Evolutionary conservation across 1,140 invertebrate species (phyloP).

Genomic region (Monochamus saltuarius): DNA sequence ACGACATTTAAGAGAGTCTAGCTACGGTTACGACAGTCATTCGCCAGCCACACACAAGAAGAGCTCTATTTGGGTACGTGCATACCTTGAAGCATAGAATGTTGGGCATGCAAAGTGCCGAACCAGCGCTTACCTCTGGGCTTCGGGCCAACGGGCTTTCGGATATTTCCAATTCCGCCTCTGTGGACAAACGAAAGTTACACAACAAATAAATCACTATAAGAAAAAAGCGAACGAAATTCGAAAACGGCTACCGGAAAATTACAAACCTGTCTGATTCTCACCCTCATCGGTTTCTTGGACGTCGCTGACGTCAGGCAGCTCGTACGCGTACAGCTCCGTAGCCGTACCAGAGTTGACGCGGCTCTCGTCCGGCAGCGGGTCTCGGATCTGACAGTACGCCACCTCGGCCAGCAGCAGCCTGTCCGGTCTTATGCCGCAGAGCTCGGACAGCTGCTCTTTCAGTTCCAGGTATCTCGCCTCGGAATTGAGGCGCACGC

Average conservation of each 20-base stretch:
- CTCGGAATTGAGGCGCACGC: conserved; percentile 76
- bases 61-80: conserved; percentile 33
- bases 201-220: neutral
- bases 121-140: conserved; percentile 68
- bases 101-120: conserved; percentile 71
- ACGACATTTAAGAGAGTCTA: too few species aligned
- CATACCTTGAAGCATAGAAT: conserved; percentile 77
- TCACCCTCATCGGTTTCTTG: conserved; percentile 17
- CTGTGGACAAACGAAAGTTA: conserved; percentile 15
- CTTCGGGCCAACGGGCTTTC: conserved; percentile 48
- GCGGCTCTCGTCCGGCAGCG: conserved; percentile 36
- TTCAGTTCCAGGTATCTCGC: conserved; percentile 74
- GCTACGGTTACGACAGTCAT: too few species aligned
- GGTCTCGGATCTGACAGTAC: conserved; percentile 60
- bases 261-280: conserved; percentile 30
- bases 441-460: conserved; percentile 66
- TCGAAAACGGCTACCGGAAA: neutral
- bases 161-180: conserved; percentile 32
- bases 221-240: neutral
- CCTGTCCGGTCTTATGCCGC: conserved; percentile 61
- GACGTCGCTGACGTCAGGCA: conserved; percentile 39
- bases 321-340: conserved; percentile 55
- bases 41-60: neutral
- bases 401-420: conserved; percentile 71
- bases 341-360: conserved; percentile 45